Evolutionary conservation across 2,113 vertebrate species (phyloP).

Genomic region (Patagioenas fasciata): DNA sequence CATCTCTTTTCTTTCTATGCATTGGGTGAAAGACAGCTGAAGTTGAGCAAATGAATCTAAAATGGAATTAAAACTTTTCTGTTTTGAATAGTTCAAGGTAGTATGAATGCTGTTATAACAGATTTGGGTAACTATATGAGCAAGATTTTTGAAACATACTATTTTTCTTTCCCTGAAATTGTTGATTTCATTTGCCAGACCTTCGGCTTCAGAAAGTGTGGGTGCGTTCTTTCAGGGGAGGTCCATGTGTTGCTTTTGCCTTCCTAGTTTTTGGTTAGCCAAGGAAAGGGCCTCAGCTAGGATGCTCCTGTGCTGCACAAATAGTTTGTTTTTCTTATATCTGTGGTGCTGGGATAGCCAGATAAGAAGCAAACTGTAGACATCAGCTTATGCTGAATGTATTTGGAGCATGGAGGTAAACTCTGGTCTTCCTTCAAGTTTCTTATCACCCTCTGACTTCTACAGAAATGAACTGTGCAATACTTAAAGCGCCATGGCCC

Average conservation of each 20-base stretch:
- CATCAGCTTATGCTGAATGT: not conserved
- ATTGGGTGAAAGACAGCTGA: not conserved
- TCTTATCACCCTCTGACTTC: not conserved
- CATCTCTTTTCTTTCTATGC: not conserved
- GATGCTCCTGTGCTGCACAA: not conserved
- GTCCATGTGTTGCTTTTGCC: accelerated
- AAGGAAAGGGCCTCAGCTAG: not conserved
- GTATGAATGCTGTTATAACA: not conserved
- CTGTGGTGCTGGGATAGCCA: not conserved
- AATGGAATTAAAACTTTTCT: not conserved
- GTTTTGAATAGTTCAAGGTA: not conserved
- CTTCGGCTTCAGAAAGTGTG: not conserved
- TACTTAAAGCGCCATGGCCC: not conserved
- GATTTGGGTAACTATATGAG: not conserved
- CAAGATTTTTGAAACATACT: not conserved
- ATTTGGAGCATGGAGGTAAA: not conserved
- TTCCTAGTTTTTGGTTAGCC: not conserved
- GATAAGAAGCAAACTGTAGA: not conserved
- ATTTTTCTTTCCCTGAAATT: not conserved
- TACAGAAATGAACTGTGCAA: not conserved
- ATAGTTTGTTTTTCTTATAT: not conserved
- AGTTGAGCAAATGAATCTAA: not conserved
- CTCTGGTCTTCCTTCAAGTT: not conserved
- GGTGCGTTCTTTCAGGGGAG: not conserved
- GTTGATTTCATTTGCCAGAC: not conserved